Base-by-base conservation (phyloP, 2,797 vertebrate genomes). In the Acanthurus lineatus region DNA sequence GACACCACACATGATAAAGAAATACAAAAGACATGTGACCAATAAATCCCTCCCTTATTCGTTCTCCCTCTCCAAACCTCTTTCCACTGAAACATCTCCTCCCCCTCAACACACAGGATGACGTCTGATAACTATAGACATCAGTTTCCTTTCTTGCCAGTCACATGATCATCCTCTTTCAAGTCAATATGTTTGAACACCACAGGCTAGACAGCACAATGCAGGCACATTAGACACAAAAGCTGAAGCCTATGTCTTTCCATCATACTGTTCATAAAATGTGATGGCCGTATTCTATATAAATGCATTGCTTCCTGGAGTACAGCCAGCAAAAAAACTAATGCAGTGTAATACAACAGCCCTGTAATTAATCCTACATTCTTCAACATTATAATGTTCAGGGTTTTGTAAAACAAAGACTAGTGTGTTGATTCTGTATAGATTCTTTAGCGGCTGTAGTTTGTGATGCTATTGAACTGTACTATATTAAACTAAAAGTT, bases 121-220 rank as follows among this genome's bases (percentile, higher is more conserved):
- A 89, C 68, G 45, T 82, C 44, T 88, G 45, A 73, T 63, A 73
- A 63, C 64, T 35, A 56, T 77, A 78, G n/a, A 82, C 63, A 68
- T 3, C 62, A 3, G 83, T 81, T 94, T 94, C 90, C 86, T 89
- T 81, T 86, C 67, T 61, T 68, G 66, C 2, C 1, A 47, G 81
- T 88, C 88, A 91, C 86, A 88, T 87, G 76, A 63, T 75, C 38
- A 28, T 2, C 44, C 19, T 71, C 22, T 65, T 59, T 76, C 22
- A 81, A 48, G 54, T 20, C 28, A 63, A 40, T 0, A 1, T 71
- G 12, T 17, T 9, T 60, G 22, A 77, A 48, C 1, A 19, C 16
- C 17, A 5, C 14, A 28, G 60, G n/a, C 16, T 17, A 49, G 7
- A 17, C 42, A 20, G 38, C 35, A 47, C 15, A 14, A 20, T 73